These are phyloP conservation scores for Peribatodes rhomboidaria DNA, from an alignment of 2,888 invertebrate species.

Conservation along the genomic window DNA sequence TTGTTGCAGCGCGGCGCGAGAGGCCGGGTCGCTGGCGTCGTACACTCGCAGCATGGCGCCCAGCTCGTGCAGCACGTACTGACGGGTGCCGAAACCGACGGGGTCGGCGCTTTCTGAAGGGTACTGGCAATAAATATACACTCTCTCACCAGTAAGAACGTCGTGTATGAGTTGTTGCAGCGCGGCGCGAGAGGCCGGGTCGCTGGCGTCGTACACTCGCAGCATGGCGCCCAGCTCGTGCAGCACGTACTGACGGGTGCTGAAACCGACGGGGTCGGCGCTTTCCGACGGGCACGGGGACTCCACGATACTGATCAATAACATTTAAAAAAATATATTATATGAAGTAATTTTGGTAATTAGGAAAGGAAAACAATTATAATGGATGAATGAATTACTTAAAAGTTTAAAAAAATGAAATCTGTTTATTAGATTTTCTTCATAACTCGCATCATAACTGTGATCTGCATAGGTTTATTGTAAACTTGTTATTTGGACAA, in stretches of 20 bases:
- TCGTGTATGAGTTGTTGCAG: slow-evolving; percentile 73
- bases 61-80: slow-evolving; percentile 87
- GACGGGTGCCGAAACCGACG: slow-evolving; percentile 76
- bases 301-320: slow-evolving; percentile 82
- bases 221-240: slow-evolving; percentile 86
- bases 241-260: slow-evolving; percentile 85
- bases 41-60: slow-evolving; percentile 83
- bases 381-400: too few relatives aligned
- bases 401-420: too few relatives aligned
- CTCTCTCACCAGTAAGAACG: slow-evolving; percentile 40
- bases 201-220: slow-evolving; percentile 86
- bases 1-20: slow-evolving; percentile 70
- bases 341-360: too few relatives aligned
- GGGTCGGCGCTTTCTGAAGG: slow-evolving; percentile 70
- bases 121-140: too few relatives aligned
- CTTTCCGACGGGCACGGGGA: slow-evolving; percentile 75
- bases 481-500: too few relatives aligned
- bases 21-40: slow-evolving; percentile 87
- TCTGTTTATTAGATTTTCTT: too few relatives aligned
- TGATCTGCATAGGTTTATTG: too few relatives aligned
- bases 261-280: slow-evolving; percentile 71
- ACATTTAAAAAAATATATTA: too few relatives aligned
- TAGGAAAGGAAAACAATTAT: too few relatives aligned
- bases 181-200: slow-evolving; percentile 82
- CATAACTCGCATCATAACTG: too few relatives aligned